Evolutionary conservation across 1,140 invertebrate species (phyloP).

Genomic region (Zaprionus capensis): DNA sequence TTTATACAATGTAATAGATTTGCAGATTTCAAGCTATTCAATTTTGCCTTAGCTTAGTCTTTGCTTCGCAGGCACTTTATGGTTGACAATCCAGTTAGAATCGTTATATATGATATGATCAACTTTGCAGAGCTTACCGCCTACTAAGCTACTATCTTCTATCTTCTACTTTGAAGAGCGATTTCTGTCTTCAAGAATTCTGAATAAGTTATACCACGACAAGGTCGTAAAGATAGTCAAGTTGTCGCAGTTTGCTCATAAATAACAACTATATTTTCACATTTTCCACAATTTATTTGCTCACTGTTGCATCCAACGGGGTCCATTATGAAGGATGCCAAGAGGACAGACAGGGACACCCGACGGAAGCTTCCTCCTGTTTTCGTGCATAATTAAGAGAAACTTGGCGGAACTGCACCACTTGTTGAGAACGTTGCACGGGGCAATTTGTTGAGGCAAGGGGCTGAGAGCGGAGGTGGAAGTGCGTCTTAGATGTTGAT

Average conservation of each 20-base stretch:
- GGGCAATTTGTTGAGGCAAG: conserved; percentile 46
- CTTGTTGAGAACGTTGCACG: conserved; percentile 43
- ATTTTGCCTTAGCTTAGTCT: neutral
- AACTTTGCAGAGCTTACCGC: neutral
- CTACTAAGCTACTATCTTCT: too few relatives aligned
- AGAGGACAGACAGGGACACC: conserved; percentile 42
- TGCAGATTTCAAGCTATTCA: conserved; percentile 1
- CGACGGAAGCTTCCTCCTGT: conserved; percentile 33
- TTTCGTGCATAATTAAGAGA: conserved; percentile 71
- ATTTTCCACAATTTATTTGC: conserved; percentile 70
- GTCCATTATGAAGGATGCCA: conserved; percentile 50
- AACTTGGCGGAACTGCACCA: conserved; percentile 54
- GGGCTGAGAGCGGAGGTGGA: conserved; percentile 1
- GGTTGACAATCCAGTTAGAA: neutral
- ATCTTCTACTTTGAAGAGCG: neutral
- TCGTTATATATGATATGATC: neutral
- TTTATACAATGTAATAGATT: conserved; percentile 27
- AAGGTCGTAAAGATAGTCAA: neutral
- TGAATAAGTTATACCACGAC: neutral
- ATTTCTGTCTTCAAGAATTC: neutral
- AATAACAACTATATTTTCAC: conserved; percentile 34
- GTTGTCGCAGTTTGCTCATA: neutral
- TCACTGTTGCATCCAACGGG: conserved; percentile 34
- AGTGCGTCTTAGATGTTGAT: conserved; percentile 8
- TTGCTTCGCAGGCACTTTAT: neutral